Conservation (phyloP, 2,797 vertebrate species). For the Pagetopsis macropterus region DNA sequence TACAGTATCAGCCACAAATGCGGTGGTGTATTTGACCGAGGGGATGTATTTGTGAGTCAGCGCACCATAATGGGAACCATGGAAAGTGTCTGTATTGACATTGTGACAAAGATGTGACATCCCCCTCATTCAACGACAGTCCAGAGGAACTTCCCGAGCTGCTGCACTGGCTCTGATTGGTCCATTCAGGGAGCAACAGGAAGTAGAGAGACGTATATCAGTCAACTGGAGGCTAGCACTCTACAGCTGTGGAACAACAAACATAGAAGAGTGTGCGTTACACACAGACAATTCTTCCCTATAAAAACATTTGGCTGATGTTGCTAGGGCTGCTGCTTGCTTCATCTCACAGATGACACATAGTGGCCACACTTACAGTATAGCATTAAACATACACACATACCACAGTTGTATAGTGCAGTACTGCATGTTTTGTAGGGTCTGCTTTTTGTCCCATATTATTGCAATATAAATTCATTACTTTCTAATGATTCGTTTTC, state of each 20-base stretch:
- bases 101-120: conserved; percentile 64
- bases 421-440: background rate
- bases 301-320: conserved; percentile 45
- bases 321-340: conserved; percentile 19
- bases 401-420: background rate
- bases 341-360: conserved; percentile 29
- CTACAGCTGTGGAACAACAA: conserved; percentile 70
- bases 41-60: conserved; percentile 39
- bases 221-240: conserved; percentile 63
- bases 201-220: conserved; percentile 76
- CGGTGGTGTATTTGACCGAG: conserved; percentile 13
- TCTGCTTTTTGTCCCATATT: conserved; percentile 23
- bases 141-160: conserved; percentile 72
- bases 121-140: conserved; percentile 71
- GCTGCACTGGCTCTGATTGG: conserved; percentile 55
- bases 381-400: conserved; percentile 16
- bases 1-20: background rate
- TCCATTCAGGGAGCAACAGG: conserved; percentile 54
- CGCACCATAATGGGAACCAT: conserved; percentile 27
- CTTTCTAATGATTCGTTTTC: background rate
- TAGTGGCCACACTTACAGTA: background rate
- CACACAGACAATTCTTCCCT: conserved; percentile 45
- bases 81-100: conserved; percentile 63
- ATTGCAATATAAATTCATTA: background rate
- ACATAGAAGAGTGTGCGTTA: conserved; percentile 23